Base-by-base conservation (phyloP, 2,113 vertebrate genomes). In the Cheirogaleus medius region DNA sequence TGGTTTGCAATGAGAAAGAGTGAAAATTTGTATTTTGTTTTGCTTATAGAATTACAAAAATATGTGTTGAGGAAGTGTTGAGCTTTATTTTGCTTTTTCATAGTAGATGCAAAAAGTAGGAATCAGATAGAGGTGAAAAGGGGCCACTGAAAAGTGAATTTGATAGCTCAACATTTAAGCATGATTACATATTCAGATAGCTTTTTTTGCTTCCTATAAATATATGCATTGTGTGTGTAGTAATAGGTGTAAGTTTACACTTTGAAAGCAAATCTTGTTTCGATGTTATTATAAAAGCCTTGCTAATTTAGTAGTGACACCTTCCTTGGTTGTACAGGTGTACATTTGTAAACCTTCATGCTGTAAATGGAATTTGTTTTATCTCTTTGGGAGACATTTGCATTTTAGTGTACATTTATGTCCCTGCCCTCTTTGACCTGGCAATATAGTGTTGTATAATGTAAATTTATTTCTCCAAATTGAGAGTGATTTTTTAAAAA, bases 341-440 rank as follows among this genome's bases (percentile, higher is more conserved):
- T 99, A 99, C 99, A 99, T 99, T 99, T 99, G 99, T 99, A 99
- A 99, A 99, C 99, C 99, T 99, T 99, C 99, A 99, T 99, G 99
- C 99, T 99, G 99, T 99, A 99, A 99, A 99, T 99, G 99, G 99
- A 99, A 99, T 99, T 99, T 99, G 99, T 99, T 99, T 99, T 99
- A 99, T 99, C 99, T 99, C 99, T 99, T 99, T 98, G 98, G 98
- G 98, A 98, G 98, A 98, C 99, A 98, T 99, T 99, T 99, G 99
- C 99, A 99, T 99, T 99, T 99, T 99, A 99, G 99, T 99, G 99
- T 99, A 99, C 99, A 99, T 99, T 99, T 99, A 99, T 99, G 99
- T 99, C 99, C 98, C 98, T 96, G 23, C 97, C 99, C 98, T 98
- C 93, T 99, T 99, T 98, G 99, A 99, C 99, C 98, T 99, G 99